A percentile compares a stretch with the other conserved stretches of the same genome.
phyloP scores from a whole-genome alignment of 2,113 vertebrate species.

The Arothron firmamentum region DNA sequence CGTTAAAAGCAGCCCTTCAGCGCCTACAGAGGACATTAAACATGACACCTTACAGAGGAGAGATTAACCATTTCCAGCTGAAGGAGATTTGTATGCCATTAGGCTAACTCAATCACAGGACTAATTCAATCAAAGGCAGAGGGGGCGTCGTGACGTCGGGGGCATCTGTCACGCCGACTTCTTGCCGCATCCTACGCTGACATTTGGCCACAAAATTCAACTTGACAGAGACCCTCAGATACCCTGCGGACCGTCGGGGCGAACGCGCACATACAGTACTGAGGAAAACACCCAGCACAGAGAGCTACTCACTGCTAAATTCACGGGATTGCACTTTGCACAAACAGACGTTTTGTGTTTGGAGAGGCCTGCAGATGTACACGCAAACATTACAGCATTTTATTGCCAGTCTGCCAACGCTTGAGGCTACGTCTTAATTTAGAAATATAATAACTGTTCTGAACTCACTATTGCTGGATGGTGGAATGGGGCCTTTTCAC shows the following conservation, averaged over 20 bases:
- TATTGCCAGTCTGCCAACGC: conserved; percentile 8
- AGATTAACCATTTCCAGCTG: conserved; percentile 58
- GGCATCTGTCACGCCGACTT: conserved; percentile 64
- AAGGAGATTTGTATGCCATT: conserved; percentile 58
- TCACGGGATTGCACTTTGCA: conserved; percentile 25
- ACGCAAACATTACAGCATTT: conserved; percentile 18
- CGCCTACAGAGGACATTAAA: conserved; percentile 10
- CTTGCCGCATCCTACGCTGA: conserved; percentile 53
- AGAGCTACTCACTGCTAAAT: conserved; percentile 7
- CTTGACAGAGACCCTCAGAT: conserved; percentile 54
- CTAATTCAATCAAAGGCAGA: conserved; percentile 64
- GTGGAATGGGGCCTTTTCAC: conserved; percentile 2
- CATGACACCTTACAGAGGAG: conserved; percentile 46
- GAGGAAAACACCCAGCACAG: conserved; percentile 9
- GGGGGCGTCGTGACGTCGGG: conserved; percentile 49
- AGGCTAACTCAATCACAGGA: conserved; percentile 60
- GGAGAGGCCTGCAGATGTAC: conserved; percentile 14
- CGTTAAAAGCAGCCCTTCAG: neutral
- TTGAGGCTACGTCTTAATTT: neutral
- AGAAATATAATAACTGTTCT: conserved; percentile 6
- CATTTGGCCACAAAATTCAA: conserved; percentile 60
- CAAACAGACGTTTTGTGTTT: conserved; percentile 11
- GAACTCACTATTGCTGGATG: neutral
- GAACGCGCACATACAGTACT: conserved; percentile 17
- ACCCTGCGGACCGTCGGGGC: conserved; percentile 35